Base-by-base conservation (phyloP, 2,888 invertebrate genomes). In the Alsophila aescularia region DNA sequence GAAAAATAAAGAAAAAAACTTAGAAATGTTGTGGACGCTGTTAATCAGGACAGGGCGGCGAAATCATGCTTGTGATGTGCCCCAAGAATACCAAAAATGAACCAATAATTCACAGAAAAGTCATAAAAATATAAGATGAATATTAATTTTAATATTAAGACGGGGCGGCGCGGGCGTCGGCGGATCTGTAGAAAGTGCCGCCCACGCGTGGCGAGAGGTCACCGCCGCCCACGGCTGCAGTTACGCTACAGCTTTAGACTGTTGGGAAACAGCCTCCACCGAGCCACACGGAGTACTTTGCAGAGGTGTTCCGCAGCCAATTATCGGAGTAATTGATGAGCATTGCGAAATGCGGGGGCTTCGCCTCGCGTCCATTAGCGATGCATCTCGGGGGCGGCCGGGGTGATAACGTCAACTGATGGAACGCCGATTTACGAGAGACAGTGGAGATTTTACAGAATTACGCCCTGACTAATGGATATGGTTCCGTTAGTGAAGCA, bases 151-250 rank as follows among this genome's bases (percentile, higher is more conserved):
- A 57, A 62, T 66, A 70, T 64, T 53, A 54, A 69, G 77, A 76
- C 70, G 72, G 70, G 66, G 68, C 69, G 67, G 69, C 69, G 69
- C 76, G 76, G 68, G 68, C 69, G 69, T 76, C 77, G 68, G 68
- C 64, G 62, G 69, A 68, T 69, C 62, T 70, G 76, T 85, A 86
- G 85, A 87, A 85, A 87, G 85, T 74, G 73, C 73, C 66, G 72
- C 89, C 90, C 80, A 87, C 88, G 83, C 86, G 76, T 74, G 83
- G 66, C 81, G 74, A 85, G 85, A 87, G 90, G 89, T 89, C 88
- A 87, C 69, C 62, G 64, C 60, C 80, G 71, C 87, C 87, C 81
- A 87, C 87, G 72, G 70, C 77, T 69, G 57, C 61, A 36, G 42
- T 37, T 42, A 41, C 48, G 31, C 40, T 45, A 45, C 69, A 62